phyloP scores from a whole-genome alignment of 2,113 vertebrate species.

The Mobula birostris region DNA sequence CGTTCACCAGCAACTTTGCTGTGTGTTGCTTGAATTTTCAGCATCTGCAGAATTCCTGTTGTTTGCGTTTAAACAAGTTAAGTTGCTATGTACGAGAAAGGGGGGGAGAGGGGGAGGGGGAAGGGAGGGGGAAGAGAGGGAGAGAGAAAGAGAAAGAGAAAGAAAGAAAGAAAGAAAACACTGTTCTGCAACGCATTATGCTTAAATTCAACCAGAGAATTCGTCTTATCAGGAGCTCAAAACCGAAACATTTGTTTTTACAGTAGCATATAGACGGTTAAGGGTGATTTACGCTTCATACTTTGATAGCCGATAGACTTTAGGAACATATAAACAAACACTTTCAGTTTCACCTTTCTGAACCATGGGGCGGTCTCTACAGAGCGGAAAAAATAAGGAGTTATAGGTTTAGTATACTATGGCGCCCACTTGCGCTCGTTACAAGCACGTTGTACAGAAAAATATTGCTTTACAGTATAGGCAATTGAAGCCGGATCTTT shows the following conservation, averaged over 20 bases:
- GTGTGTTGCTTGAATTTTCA: too few relatives aligned
- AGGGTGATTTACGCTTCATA: background rate
- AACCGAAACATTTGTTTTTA: background rate
- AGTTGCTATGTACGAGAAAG: too few relatives aligned
- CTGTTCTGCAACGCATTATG: too few relatives aligned
- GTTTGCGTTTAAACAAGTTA: too few relatives aligned
- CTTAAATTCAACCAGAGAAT: too few relatives aligned
- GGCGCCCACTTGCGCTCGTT: background rate
- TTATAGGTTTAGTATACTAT: background rate
- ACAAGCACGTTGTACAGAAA: background rate
- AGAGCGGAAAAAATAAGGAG: background rate
- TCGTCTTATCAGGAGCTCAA: background rate
- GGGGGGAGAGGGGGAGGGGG: too few relatives aligned
- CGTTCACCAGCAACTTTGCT: too few relatives aligned
- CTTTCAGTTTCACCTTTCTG: background rate
- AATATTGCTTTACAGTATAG: background rate
- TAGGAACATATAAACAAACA: background rate
- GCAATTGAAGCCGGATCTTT: background rate
- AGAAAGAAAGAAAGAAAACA: too few relatives aligned
- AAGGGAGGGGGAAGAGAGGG: too few relatives aligned
- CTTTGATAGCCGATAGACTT: too few relatives aligned
- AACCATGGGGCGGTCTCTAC: rapidly evolving
- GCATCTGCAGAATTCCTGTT: too few relatives aligned
- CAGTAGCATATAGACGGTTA: background rate
- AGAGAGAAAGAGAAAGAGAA: background rate